Percentiles rank a stretch among this genome's conserved stretches.
These are phyloP conservation scores for Solea senegalensis DNA, from an alignment of 2,113 vertebrate genomes.

Conservation along the genomic window DNA sequence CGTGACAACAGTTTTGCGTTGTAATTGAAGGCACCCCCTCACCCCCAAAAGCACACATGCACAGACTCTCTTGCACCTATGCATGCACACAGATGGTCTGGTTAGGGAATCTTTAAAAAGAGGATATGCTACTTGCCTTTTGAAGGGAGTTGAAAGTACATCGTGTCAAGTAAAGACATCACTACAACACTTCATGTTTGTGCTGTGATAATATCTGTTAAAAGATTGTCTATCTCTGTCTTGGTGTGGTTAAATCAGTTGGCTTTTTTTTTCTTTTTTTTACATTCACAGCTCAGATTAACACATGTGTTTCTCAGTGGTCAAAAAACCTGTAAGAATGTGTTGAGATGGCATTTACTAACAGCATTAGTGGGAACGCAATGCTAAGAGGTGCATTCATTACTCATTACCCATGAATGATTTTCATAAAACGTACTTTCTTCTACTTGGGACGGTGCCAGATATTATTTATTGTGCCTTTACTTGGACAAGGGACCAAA, in stretches of 20 bases:
- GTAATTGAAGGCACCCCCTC: slow-evolving; percentile 61
- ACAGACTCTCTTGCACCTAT: neutral
- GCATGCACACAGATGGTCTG: slow-evolving; percentile 15
- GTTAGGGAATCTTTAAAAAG: slow-evolving; percentile 18
- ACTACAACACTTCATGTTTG: neutral
- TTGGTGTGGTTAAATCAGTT: slow-evolving; percentile 38
- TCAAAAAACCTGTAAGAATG: too few relatives aligned
- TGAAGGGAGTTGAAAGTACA: slow-evolving; percentile 21
- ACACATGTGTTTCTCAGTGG: slow-evolving; percentile 34
- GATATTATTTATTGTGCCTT: too few relatives aligned
- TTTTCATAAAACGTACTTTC: too few relatives aligned
- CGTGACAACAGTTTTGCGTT: slow-evolving; percentile 72
- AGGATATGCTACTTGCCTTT: slow-evolving; percentile 11
- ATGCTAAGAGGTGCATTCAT: too few relatives aligned
- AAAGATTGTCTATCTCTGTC: slow-evolving; percentile 11
- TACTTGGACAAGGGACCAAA: too few relatives aligned
- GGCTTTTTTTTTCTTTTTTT: neutral
- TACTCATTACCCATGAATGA: too few relatives aligned
- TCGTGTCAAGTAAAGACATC: slow-evolving; percentile 30
- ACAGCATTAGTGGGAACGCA: too few relatives aligned
- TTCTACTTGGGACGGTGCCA: too few relatives aligned
- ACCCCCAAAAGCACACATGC: slow-evolving; percentile 9
- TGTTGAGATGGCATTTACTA: too few relatives aligned
- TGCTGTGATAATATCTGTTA: slow-evolving; percentile 19
- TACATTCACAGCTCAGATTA: slow-evolving; percentile 25